Evolutionary conservation across 2,113 vertebrate species (phyloP).

Genomic region (Campylorhamphus procurvoides): DNA sequence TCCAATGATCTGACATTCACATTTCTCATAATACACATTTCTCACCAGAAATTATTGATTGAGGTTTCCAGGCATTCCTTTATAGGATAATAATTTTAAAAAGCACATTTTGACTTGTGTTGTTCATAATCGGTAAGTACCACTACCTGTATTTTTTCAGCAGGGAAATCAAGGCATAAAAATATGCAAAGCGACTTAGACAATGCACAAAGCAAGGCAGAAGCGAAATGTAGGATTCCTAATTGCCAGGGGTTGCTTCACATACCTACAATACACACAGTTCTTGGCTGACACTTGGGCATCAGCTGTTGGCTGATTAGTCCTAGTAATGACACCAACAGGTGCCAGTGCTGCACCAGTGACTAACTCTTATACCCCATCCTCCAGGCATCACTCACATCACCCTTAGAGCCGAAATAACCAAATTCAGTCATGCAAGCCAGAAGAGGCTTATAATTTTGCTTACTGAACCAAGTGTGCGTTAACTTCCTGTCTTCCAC

Average conservation of each 20-base stretch:
- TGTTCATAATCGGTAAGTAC: background rate
- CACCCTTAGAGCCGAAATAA: background rate
- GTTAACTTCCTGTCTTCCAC: background rate
- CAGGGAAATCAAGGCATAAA: background rate
- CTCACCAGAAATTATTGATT: background rate
- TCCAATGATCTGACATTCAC: background rate
- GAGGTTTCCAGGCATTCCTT: background rate
- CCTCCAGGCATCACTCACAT: background rate
- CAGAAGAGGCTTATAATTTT: background rate
- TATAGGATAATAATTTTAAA: background rate
- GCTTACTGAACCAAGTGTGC: background rate
- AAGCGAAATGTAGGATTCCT: background rate
- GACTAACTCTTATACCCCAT: background rate
- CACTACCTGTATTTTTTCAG: background rate
- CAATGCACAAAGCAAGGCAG: background rate
- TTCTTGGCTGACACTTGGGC: background rate
- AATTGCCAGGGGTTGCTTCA: background rate
- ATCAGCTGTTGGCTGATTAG: background rate
- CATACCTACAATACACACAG: background rate
- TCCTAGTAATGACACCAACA: background rate
- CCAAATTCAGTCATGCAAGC: background rate
- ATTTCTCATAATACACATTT: background rate
- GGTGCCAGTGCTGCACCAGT: background rate
- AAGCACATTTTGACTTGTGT: background rate
- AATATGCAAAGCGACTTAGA: background rate